A percentile compares a stretch with the other conserved stretches of the same genome.
Evolutionary conservation across 2,888 invertebrate species (phyloP).

Genomic region (Heteropelma amictum): DNA sequence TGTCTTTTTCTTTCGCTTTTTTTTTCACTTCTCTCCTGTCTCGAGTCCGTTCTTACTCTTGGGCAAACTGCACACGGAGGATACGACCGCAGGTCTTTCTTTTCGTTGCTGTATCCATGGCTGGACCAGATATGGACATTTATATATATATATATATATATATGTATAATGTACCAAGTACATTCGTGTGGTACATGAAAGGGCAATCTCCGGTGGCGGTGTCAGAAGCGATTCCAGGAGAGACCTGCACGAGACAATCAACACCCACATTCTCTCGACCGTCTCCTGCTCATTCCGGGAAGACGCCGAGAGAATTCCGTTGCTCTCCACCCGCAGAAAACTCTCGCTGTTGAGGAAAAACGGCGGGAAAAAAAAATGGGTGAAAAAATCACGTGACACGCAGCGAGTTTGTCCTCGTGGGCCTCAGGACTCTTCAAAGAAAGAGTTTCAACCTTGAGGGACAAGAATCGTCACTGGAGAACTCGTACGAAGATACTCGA

Average conservation of each 20-base stretch:
- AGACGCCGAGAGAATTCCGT: conserved; percentile 33
- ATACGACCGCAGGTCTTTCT: conserved; percentile 53
- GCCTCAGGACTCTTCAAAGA: neutral
- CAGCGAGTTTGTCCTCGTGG: conserved; percentile 1
- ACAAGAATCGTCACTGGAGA: too few relatives aligned
- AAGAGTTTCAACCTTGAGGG: too few relatives aligned
- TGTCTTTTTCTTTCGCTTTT: conserved; percentile 40
- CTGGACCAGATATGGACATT: conserved; percentile 34
- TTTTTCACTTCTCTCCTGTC: conserved; percentile 52
- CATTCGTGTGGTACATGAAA: conserved; percentile 52
- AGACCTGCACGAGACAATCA: conserved; percentile 58
- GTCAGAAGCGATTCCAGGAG: conserved; percentile 58
- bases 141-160: conserved; percentile 11
- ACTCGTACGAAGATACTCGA: too few relatives aligned
- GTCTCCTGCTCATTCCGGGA: conserved; percentile 38
- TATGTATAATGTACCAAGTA: conserved; percentile 37
- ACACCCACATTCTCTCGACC: conserved; percentile 46
- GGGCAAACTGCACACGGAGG: conserved; percentile 7
- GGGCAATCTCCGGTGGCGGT: conserved; percentile 61
- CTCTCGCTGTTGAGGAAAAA: neutral
- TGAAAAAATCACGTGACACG: neutral
- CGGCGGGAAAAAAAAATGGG: neutral
- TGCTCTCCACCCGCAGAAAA: conserved; percentile 28
- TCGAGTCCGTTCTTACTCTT: conserved; percentile 49
- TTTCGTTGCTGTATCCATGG: conserved; percentile 25